These are phyloP conservation scores for Scyliorhinus canicula DNA, from an alignment of 2,797 vertebrate genomes.

Conservation along the genomic window DNA sequence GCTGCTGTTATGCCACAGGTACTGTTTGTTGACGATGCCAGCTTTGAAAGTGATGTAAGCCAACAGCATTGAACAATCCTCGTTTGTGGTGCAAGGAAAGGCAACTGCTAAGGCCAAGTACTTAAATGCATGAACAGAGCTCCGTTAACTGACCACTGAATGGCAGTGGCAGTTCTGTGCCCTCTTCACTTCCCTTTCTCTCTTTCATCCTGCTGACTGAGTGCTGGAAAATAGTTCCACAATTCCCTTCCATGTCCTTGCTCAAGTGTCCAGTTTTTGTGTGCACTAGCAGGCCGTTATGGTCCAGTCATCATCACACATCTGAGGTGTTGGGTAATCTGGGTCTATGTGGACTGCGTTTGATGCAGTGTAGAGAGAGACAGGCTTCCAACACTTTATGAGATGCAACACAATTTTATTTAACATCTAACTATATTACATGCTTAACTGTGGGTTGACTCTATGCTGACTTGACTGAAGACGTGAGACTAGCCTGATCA, in stretches of 20 bases:
- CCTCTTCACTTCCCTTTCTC: background rate
- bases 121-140: background rate
- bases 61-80: background rate
- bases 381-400: no score
- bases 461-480: no score
- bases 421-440: no score
- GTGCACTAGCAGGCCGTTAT: background rate
- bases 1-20: constrained; percentile 2
- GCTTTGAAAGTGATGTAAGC: background rate
- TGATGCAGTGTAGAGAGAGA: no score
- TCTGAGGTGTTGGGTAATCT: no score
- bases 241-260: background rate
- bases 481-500: no score
- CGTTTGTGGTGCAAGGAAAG: background rate
- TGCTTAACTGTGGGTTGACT: no score
- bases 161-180: background rate
- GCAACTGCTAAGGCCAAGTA: background rate
- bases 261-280: background rate
- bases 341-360: no score
- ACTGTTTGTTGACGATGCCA: background rate
- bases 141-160: background rate
- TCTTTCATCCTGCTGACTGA: background rate
- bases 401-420: no score
- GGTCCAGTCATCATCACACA: background rate
- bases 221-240: background rate